Evolutionary conservation across 2,888 invertebrate species (phyloP), one percentile per base, ranked within the genome.

Genomic region (Meloe dianella): DNA sequence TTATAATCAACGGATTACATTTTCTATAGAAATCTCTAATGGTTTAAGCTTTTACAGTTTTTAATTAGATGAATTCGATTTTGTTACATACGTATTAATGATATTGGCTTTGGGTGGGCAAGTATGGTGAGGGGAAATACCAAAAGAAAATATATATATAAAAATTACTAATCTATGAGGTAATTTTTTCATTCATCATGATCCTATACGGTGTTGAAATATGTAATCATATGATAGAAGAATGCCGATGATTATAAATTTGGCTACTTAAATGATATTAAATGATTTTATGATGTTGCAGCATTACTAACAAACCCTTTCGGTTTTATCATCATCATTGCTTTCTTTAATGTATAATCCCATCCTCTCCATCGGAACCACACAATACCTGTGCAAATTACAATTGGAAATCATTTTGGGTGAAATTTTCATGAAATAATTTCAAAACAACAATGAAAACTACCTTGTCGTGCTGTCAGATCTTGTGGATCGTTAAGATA

Each of bases 331-430:
- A 95, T 94, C 94, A 96, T 95, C 67, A 90, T 90, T 1, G 96
- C 93, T 77, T 90, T 90, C 84, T 95, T 95, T 71, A 96, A 85
- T 20, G 95, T 95, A 85, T 96, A 96, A 84, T 95, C 95, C 95
- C 96, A 96, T 63, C 96, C 95, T 84, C 94, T 89, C 95, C 95
- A 96, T 78, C 95, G 91, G 90, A 95, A 96, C 95, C 95, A 96
- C 7, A 96, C 95, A 75, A 96, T 95, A 71, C 93, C 93, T 92
- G 83, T n/a, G n/a, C n/a, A n/a, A n/a, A n/a, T n/a, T 24, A 20
- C 3, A 61, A 24, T 60, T 68, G 29, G 29, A 2, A 6, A 29
- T 2, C 29, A 6, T 5, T 29, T 29, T 6, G 29, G 6, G 6
- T 29, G 6, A 2, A 10, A 32, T 32, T 32, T 32, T 1, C 9